Percentiles rank a stretch among this genome's conserved stretches.
phyloP scores from a whole-genome alignment of 2,113 vertebrate genomes.

The Climacteris rufus region DNA sequence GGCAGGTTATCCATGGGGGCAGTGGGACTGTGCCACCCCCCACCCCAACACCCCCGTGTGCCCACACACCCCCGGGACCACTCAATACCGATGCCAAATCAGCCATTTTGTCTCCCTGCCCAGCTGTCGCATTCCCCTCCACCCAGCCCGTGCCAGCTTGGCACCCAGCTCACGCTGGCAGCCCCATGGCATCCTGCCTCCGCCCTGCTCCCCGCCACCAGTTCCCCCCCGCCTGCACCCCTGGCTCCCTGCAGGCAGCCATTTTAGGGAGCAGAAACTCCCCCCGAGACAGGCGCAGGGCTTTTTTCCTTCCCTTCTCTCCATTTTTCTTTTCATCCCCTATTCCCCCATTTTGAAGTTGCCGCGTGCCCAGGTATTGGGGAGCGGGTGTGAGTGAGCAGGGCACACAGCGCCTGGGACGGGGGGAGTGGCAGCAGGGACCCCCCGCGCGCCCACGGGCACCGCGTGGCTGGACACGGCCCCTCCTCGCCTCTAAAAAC shows the following conservation, averaged over 20 bases:
- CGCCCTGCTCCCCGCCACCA: not conserved
- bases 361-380: rapidly evolving
- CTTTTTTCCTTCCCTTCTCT: not conserved
- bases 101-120: conserved; percentile 67
- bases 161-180: conserved; percentile 34
- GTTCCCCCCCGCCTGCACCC: not conserved
- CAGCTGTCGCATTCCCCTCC: rapidly evolving
- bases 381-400: rapidly evolving
- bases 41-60: rapidly evolving
- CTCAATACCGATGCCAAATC: not conserved
- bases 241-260: conserved; percentile 59
- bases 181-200: not conserved
- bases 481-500: conserved; percentile 22
- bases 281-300: not conserved
- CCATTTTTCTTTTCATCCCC: not conserved
- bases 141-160: not conserved
- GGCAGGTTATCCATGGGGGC: not conserved
- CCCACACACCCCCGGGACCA: not conserved
- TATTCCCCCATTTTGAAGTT: not conserved
- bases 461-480: not conserved
- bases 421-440: not conserved
- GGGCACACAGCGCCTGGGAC: not conserved
- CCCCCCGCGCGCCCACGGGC: not conserved
- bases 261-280: conserved; percentile 60
- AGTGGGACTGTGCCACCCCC: not conserved